Evolutionary conservation across 2,797 vertebrate species (phyloP), one percentile per base, ranked within the genome.

Genomic region (Chelonia mydas): DNA sequence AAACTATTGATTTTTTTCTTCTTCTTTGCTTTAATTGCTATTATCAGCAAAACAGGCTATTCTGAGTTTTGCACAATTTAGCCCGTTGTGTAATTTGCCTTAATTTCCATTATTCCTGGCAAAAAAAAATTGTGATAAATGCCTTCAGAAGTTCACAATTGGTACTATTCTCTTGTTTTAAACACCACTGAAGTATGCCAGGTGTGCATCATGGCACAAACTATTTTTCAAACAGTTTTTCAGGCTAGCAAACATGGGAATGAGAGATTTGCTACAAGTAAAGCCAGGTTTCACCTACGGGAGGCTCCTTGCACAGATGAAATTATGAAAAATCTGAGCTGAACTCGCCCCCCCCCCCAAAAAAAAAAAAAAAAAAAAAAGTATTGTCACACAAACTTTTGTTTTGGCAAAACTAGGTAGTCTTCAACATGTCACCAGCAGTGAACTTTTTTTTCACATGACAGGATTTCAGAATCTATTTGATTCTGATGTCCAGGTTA

Each of bases 51-150:
- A 92, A 92, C 31, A 81, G 37, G 86, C 11, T 13, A 28, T 65
- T 61, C 25, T 19, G 33, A 33, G 80, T 28, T 12, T 92, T n/a
- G 59, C 76, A 79, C 91, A 92, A 92, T 51, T 28, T 55, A 89
- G 1, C 17, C 54, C 5, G n/a, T 27, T 45, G 1, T 84, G 12
- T 85, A 27, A 81, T 80, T 90, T 88, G 12, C n/a, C 89, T 83
- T 92, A 55, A 84, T 87, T 59, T 81, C 21, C 19, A 28, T 15
- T 72, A 4, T 93, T 96, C 83, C 45, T 84, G 16, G 21, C 4
- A 41, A 41, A 41, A 5, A 87, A 72, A 78, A 7, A 31, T 74
- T 68, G 7, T 50, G 9, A 8, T 45, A 92, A 6, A 11, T 3
- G 3, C 6, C 21, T 89, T 37, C 16, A 83, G 83, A 68, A 74